Evolutionary conservation across 2,113 vertebrate species (phyloP), one percentile per base, ranked within the genome.

Genomic region (Phoxinus phoxinus): DNA sequence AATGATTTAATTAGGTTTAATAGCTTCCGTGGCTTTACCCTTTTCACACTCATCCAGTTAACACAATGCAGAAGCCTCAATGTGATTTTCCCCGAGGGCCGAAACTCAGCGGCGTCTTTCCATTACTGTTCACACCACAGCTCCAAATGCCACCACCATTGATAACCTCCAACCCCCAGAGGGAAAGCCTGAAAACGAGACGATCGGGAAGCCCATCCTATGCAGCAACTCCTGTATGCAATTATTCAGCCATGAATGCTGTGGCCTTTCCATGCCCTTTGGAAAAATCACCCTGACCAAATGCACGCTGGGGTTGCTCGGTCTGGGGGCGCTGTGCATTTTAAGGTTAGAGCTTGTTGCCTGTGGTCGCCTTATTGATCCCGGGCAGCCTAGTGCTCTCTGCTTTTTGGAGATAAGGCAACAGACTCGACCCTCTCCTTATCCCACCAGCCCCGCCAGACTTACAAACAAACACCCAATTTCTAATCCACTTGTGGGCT

Each of bases 331-430:
- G 71, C n/a, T 25, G 71, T 37, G 67, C 81, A 85, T 81, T 86
- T 88, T 84, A 80, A 86, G 81, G 86, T 72, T 53, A 85, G 74
- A 4, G 84, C 74, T 77, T 75, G 73, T 83, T 46, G 61, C 86
- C 84, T 46, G 59, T 86, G 86, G 84, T 86, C 71, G 74, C 86
- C 59, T 86, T 86, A 87, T 87, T 87, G 88, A 89, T 89, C 85
- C 80, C 71, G 63, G 86, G 84, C 84, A 80, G 84, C 86, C 53
- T 67, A 84, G 83, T 46, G 81, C 74, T 81, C 86, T 89, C 88
- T 89, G 88, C 75, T 81, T 84, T 81, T 41, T 65, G 69, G 84
- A 89, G 88, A 89, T 89, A 89, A 89, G 88, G 46, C 69, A n/a
- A 78, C 83, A 85, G 81, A 84, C 77, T 89, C 86, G 63, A 46